phyloP scores from a whole-genome alignment of 2,797 vertebrate genomes.

The Scolopax rusticola region DNA sequence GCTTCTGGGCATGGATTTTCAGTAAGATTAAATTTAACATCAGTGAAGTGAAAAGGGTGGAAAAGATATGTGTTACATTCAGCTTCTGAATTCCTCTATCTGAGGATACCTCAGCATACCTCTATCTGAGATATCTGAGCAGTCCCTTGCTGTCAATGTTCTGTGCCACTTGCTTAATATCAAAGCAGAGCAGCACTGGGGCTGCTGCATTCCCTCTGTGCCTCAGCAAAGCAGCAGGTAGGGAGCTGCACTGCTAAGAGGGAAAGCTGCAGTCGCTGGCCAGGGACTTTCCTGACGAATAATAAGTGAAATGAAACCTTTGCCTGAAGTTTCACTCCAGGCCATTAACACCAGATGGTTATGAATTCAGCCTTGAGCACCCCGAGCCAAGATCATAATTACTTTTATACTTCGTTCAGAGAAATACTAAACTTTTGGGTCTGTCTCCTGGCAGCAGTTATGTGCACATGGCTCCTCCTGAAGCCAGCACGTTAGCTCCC shows the following conservation, averaged over 20 bases:
- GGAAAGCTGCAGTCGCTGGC: background rate
- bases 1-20: background rate
- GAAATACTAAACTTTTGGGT: slow-evolving; percentile 11
- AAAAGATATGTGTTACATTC: background rate
- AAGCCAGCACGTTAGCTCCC: background rate
- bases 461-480: background rate
- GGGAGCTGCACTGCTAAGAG: background rate
- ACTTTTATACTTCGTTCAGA: background rate
- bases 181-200: background rate
- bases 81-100: background rate
- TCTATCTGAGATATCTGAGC: rapidly evolving
- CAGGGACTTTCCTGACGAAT: background rate
- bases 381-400: background rate
- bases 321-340: background rate
- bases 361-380: background rate
- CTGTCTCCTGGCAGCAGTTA: background rate
- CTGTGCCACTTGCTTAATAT: background rate
- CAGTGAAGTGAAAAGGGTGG: background rate
- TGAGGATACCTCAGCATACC: no score
- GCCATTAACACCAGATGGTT: slow-evolving; percentile 28
- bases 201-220: background rate
- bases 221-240: background rate
- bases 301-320: slow-evolving; percentile 9
- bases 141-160: background rate
- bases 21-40: background rate